phyloP scores from a whole-genome alignment of 2,888 invertebrate genomes.

The Drosophila tripunctata region DNA sequence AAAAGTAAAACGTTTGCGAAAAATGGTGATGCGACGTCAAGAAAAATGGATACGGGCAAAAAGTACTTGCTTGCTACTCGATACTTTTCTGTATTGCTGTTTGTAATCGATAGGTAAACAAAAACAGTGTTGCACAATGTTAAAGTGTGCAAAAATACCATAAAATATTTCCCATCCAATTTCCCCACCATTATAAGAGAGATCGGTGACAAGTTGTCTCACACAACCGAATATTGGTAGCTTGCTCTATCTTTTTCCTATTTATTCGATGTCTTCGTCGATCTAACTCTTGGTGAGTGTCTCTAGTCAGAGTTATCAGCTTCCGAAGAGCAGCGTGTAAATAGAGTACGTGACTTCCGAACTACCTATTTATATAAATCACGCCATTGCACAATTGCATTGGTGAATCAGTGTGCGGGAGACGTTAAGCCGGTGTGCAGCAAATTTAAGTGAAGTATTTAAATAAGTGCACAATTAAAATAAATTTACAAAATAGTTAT shows the following conservation, averaged over 20 bases:
- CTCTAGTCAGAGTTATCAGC: background rate
- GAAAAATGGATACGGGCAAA: constrained; percentile 52
- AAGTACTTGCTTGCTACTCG: constrained; percentile 27
- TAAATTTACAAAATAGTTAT: too few relatives aligned
- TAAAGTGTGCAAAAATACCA: background rate
- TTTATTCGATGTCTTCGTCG: too few relatives aligned
- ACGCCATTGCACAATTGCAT: background rate
- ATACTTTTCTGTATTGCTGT: constrained; percentile 38
- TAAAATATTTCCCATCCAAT: background rate
- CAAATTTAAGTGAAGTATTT: background rate
- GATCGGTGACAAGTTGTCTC: too few relatives aligned
- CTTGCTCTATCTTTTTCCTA: too few relatives aligned
- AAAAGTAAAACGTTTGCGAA: constrained; percentile 40
- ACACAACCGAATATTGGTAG: too few relatives aligned
- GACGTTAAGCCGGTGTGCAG: background rate
- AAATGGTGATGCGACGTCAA: constrained; percentile 50
- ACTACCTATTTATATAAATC: background rate
- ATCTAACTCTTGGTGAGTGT: too few relatives aligned
- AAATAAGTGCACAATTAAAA: background rate
- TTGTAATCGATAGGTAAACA: constrained; percentile 18
- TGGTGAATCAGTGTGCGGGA: background rate
- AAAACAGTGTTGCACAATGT: constrained; percentile 2
- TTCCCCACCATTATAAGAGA: background rate
- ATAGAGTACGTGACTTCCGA: too few relatives aligned
- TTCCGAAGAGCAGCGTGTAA: too few relatives aligned